Percentiles rank a stretch among this genome's conserved stretches.
Conservation (phyloP, 1,140 invertebrate genomes). For the Arctopsyche grandis region DNA sequence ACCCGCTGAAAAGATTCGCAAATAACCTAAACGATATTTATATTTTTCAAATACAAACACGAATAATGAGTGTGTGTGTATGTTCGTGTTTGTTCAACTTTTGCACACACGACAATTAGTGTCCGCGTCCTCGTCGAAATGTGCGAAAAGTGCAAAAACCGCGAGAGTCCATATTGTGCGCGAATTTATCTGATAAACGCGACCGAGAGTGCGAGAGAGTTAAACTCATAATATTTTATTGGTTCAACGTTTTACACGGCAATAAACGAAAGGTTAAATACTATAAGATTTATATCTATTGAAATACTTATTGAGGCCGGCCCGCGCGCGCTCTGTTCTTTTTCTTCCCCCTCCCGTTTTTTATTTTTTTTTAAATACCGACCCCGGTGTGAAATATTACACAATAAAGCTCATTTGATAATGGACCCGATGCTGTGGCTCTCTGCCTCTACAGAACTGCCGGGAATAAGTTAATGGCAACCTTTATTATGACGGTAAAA, state of each 20-base stretch:
- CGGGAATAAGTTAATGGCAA: constrained; percentile 34
- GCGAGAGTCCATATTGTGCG: neutral
- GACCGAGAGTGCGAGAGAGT: constrained; percentile 47
- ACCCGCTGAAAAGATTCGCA: neutral
- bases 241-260: constrained; percentile 53
- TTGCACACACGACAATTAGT: constrained; percentile 15
- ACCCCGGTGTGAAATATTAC: constrained; percentile 54
- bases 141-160: constrained; percentile 17
- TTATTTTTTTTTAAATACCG: constrained; percentile 49
- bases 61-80: constrained; percentile 1
- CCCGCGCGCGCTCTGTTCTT: constrained; percentile 36
- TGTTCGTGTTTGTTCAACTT: too few species aligned
- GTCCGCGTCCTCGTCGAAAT: neutral
- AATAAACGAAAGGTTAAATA: constrained; percentile 55
- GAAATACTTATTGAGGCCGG: constrained; percentile 53
- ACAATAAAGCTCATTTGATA: constrained; percentile 54
- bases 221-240: constrained; percentile 54
- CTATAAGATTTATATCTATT: constrained; percentile 55
- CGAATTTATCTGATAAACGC: constrained; percentile 46
- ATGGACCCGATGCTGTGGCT: constrained; percentile 38
- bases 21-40: neutral
- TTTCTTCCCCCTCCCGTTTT: constrained; percentile 43
- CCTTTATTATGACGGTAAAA: constrained; percentile 36
- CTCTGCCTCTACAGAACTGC: constrained; percentile 7
- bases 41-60: constrained; percentile 11